phyloP scores from a whole-genome alignment of 2,797 vertebrate genomes.

The Macrochelys suwanniensis region DNA sequence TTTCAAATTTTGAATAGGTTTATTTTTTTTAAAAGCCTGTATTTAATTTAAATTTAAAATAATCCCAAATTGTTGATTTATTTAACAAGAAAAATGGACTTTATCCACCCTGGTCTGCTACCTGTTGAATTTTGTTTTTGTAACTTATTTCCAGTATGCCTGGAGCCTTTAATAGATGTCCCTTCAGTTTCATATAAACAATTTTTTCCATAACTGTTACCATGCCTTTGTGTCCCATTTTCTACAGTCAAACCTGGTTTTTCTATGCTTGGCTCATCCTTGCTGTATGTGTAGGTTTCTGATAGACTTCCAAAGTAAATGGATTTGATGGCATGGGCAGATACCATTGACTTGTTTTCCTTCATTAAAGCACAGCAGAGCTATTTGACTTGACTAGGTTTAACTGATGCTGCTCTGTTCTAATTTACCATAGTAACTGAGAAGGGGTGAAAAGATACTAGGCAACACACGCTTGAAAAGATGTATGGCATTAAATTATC shows the following conservation, averaged over 20 bases:
- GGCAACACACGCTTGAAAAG: not conserved
- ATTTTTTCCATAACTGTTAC: not conserved
- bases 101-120: too few relatives aligned
- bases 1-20: not conserved
- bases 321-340: not conserved
- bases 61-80: too few relatives aligned
- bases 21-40: too few relatives aligned
- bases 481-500: not conserved
- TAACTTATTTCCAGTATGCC: too few relatives aligned
- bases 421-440: too few relatives aligned
- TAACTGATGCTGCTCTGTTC: too few relatives aligned
- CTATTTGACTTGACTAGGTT: not conserved
- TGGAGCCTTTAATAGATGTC: too few relatives aligned
- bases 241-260: not conserved
- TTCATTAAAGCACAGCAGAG: rapidly evolving
- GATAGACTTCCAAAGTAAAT: not conserved
- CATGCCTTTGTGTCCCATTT: not conserved
- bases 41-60: too few relatives aligned
- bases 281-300: not conserved
- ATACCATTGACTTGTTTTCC: not conserved
- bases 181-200: not conserved
- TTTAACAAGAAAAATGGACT: too few relatives aligned
- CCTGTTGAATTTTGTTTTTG: too few relatives aligned
- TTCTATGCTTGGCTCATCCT: not conserved
- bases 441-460: not conserved